A percentile compares a stretch with the other conserved stretches of the same genome.
phyloP scores from a whole-genome alignment of 1,140 invertebrate species.

The Drosophila parabipectinata region DNA sequence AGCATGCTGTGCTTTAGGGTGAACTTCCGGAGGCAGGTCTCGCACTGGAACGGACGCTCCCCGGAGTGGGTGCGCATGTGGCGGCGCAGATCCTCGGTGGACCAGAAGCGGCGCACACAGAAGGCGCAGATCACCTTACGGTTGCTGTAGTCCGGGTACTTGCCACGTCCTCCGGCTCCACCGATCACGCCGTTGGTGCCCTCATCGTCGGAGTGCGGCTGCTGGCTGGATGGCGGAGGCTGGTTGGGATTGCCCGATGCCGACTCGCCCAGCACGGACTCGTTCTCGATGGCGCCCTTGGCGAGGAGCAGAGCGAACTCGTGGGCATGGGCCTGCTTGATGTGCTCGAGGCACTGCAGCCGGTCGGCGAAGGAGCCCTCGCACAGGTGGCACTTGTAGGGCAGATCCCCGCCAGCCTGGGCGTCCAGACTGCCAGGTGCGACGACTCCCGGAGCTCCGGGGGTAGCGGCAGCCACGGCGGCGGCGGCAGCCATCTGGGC shows the following conservation, averaged over 20 bases:
- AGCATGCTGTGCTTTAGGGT: slow-evolving; percentile 97
- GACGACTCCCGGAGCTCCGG: slow-evolving; percentile 31
- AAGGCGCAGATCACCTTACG: slow-evolving; percentile 96
- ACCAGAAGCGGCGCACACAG: slow-evolving; percentile 96
- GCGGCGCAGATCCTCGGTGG: slow-evolving; percentile 94
- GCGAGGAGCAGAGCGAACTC: slow-evolving; percentile 91
- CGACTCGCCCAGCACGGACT: slow-evolving; percentile 47
- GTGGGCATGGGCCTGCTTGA: slow-evolving; percentile 88
- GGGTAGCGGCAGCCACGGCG: slow-evolving; percentile 44
- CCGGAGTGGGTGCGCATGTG: slow-evolving; percentile 96
- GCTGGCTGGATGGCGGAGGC: slow-evolving; percentile 49
- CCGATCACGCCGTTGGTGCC: slow-evolving; percentile 8
- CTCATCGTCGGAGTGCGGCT: slow-evolving; percentile 73
- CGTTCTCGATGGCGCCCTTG: slow-evolving; percentile 91
- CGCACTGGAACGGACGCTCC: slow-evolving; percentile 89
- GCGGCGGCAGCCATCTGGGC: slow-evolving; percentile 40
- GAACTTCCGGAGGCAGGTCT: slow-evolving; percentile 92
- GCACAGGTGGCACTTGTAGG: slow-evolving; percentile 97
- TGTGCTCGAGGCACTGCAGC: slow-evolving; percentile 92
- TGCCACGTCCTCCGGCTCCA: slow-evolving; percentile 78
- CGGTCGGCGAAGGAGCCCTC: slow-evolving; percentile 93
- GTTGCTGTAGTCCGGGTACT: slow-evolving; percentile 94
- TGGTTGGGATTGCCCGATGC: slow-evolving; percentile 20
- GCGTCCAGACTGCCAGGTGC: slow-evolving; percentile 6
- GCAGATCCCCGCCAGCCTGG: slow-evolving; percentile 86